Base-by-base conservation (phyloP, 2,888 invertebrate species). In the Venustoraphidia nigricollis region DNA sequence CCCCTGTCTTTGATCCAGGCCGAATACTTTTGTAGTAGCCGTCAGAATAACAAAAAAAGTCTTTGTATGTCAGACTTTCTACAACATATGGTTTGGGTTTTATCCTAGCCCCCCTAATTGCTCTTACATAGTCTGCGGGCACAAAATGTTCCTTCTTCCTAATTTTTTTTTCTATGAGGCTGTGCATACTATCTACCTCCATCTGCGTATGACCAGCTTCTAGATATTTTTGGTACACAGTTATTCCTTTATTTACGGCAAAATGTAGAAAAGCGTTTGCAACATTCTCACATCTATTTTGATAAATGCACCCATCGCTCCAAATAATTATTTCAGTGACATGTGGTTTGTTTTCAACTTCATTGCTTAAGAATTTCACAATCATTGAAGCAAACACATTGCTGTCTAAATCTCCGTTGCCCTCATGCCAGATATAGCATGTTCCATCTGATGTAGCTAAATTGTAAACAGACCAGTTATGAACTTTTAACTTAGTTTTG, bases 201-300 rank as follows among this genome's bases (percentile, higher is more conserved):
- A 57, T 58, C 40, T 59, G 56, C 36, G 56, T 58, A 49, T 58
- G 56, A 17, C 56, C 55, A 38, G 54, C 54, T 47, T 54, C 58
- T 17, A 54, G 47, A 50, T 56, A 54, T 43, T 56, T 57, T 52
- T 56, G 53, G 47, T 57, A 52, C 44, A 57, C 56, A 35, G 50
- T 44, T 17, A 55, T 11, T 10, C 48, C 43, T 37, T 40, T 46
- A 36, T 51, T 41, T 10, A 49, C 51, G 47, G 44, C 36, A 10
- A 53, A 35, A 44, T 57, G 49, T 17, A 17, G 17, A 17, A 17
- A 3, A 17, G 17, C 17, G 17, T 17, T 17, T 14, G 51, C 49
- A 13, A 55, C 34, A 42, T 53, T 55, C 10, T 41, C 44, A 45
- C 52, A 52, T 45, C 51, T 48, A 44, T 17, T 50, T 53, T 51